phyloP scores from a whole-genome alignment of 2,888 invertebrate species.

The Hofmannophila pseudospretella region DNA sequence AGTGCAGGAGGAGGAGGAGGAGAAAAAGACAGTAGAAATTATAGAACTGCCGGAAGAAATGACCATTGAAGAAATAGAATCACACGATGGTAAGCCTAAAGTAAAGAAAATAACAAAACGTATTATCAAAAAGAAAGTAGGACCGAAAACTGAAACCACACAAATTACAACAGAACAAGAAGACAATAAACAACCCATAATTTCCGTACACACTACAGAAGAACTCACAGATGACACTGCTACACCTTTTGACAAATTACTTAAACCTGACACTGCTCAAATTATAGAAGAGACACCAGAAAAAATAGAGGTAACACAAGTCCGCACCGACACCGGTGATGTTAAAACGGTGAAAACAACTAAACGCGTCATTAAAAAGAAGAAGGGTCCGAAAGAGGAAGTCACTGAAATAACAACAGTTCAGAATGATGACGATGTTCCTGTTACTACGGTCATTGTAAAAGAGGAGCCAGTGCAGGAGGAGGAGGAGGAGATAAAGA shows the following conservation, averaged over 20 bases:
- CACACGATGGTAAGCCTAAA: conserved; percentile 28
- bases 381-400: conserved; percentile 41
- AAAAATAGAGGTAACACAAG: conserved; percentile 23
- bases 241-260: conserved; percentile 17
- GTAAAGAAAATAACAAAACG: conserved; percentile 29
- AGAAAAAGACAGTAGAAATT: conserved; percentile 33
- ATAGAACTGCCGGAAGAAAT: conserved; percentile 26
- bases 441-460: conserved; percentile 14
- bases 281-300: conserved; percentile 26
- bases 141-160: conserved; percentile 24
- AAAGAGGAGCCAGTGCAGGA: conserved; percentile 21
- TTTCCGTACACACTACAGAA: conserved; percentile 29
- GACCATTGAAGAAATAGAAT: conserved; percentile 20
- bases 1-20: conserved; percentile 40
- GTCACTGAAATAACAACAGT: conserved; percentile 42
- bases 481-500: conserved; percentile 32
- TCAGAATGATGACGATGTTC: conserved; percentile 30
- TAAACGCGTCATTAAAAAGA: conserved; percentile 35
- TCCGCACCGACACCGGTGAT: conserved; percentile 20
- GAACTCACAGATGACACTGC: conserved; percentile 8
- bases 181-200: conserved; percentile 32
- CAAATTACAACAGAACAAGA: conserved; percentile 21
- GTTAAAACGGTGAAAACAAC: conserved; percentile 23
- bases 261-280: conserved; percentile 21
- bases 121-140: conserved; percentile 30